A percentile compares a stretch with the other conserved stretches of the same genome.
Evolutionary conservation across 2,797 vertebrate species (phyloP).

Genomic region (Lemur catta): DNA sequence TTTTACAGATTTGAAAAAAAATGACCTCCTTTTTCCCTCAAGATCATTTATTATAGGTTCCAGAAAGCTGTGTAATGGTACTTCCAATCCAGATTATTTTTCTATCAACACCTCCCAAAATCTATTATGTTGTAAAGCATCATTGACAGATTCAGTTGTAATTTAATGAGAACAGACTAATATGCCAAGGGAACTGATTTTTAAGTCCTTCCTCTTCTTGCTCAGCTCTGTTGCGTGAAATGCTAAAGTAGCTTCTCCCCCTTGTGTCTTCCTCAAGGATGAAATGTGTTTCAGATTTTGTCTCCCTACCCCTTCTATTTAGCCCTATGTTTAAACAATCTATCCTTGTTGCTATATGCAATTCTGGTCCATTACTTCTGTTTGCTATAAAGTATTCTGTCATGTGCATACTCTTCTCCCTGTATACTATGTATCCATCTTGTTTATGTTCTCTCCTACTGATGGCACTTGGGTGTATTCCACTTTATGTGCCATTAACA

Average conservation of each 20-base stretch:
- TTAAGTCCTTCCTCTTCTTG: background rate
- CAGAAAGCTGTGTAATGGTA: slow-evolving; percentile 20
- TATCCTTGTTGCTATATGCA: background rate
- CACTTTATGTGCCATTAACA: background rate
- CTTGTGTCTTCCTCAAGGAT: background rate
- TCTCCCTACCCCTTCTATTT: background rate
- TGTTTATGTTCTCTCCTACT: background rate
- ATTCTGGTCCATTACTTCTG: slow-evolving; percentile 7
- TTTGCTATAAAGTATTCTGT: background rate
- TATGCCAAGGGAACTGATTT: slow-evolving; percentile 28
- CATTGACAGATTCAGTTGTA: background rate
- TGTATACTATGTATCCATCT: background rate
- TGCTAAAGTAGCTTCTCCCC: background rate
- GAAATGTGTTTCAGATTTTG: slow-evolving; percentile 42
- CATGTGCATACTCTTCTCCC: background rate
- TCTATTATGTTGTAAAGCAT: slow-evolving; percentile 15
- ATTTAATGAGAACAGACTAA: slow-evolving; percentile 43
- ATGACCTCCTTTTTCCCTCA: background rate
- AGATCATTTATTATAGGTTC: slow-evolving; percentile 39
- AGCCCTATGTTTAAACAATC: background rate
- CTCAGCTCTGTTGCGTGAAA: background rate
- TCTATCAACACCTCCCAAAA: background rate
- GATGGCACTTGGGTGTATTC: background rate
- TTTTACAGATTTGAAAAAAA: slow-evolving; percentile 26
- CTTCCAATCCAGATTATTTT: slow-evolving; percentile 17